These are phyloP conservation scores for Cossypha polioptera DNA, from an alignment of 2,797 vertebrate species.

Conservation along the genomic window DNA sequence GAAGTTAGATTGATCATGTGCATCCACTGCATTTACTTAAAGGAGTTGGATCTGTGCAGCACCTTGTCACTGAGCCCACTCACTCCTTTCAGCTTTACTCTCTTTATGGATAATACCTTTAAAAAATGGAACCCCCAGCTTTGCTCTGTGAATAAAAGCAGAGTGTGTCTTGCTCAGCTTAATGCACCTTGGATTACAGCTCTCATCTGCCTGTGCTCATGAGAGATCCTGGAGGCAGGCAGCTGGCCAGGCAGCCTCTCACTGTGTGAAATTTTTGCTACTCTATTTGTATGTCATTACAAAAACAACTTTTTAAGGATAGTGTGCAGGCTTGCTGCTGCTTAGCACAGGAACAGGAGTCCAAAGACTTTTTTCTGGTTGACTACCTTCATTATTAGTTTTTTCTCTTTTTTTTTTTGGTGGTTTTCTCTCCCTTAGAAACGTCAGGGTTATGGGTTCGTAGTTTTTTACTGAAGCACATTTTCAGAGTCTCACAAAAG, in stretches of 20 bases:
- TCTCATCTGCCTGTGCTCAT: neutral
- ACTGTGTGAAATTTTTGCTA: neutral
- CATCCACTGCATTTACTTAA: neutral
- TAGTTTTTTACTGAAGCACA: neutral
- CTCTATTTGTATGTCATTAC: neutral
- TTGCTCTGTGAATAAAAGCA: neutral
- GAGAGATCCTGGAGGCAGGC: neutral
- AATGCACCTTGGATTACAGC: neutral
- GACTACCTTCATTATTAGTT: neutral
- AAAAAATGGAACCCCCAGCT: neutral
- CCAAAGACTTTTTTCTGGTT: neutral
- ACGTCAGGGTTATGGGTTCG: neutral
- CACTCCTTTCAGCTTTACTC: neutral
- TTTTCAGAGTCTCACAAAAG: neutral
- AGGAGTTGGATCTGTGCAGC: neutral
- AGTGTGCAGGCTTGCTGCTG: neutral
- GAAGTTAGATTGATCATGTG: neutral
- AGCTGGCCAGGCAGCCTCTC: neutral
- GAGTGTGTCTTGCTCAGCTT: neutral
- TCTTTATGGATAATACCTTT: neutral
- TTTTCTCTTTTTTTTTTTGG: neutral
- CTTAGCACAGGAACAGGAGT: neutral
- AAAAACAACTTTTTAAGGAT: neutral
- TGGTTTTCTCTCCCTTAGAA: neutral
- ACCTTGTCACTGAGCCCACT: neutral